Evolutionary conservation across 2,113 vertebrate species (phyloP).

Genomic region (Lates calcarifer): DNA sequence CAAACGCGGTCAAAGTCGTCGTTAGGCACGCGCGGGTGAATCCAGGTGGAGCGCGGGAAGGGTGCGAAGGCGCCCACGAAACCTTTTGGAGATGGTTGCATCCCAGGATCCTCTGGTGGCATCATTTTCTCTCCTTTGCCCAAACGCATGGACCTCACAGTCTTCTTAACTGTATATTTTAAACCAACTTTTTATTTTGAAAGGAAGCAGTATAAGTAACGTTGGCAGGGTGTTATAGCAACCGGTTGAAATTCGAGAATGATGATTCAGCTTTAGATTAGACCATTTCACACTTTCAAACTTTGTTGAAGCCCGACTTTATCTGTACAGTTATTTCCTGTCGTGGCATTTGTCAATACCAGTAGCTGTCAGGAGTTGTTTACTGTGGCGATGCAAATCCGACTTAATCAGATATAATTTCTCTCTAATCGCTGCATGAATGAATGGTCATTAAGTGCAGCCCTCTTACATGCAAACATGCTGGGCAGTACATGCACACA

Average conservation of each 20-base stretch:
- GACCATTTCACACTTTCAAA: background rate
- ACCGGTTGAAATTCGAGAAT: conserved; percentile 26
- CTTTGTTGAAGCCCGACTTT: background rate
- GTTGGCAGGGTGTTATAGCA: conserved; percentile 40
- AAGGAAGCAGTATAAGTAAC: background rate
- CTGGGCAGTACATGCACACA: background rate
- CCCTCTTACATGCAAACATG: no score
- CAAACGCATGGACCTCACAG: background rate
- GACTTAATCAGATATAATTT: no score
- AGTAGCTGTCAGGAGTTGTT: background rate
- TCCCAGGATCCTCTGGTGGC: background rate
- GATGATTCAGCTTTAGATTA: background rate
- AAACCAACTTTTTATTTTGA: background rate
- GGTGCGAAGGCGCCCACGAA: conserved; percentile 76
- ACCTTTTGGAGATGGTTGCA: background rate
- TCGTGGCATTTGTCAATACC: no score
- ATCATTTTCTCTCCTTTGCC: background rate
- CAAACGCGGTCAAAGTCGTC: conserved; percentile 86
- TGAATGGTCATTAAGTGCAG: no score
- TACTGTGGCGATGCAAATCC: background rate
- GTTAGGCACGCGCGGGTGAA: conserved; percentile 81
- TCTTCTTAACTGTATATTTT: background rate
- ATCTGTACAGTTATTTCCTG: background rate
- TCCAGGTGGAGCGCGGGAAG: conserved; percentile 88
- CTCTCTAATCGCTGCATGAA: background rate